Base-by-base conservation (phyloP, 2,797 vertebrate species). In the Anisognathus igniventris region DNA sequence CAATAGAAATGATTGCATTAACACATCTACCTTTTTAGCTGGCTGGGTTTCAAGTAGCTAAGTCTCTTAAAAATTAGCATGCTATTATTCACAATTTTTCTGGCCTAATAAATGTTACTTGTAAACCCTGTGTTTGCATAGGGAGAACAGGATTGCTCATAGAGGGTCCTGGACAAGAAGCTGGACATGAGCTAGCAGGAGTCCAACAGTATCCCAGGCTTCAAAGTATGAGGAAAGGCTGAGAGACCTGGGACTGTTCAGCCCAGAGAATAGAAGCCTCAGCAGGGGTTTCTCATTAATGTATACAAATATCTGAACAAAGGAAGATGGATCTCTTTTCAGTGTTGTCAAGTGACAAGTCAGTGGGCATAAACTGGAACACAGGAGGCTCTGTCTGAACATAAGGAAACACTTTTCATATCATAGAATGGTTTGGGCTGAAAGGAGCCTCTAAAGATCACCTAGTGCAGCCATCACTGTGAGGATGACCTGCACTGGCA, bases 1-100 rank as follows among this genome's bases (percentile, higher is more conserved):
- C 86, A 87, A 73, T 83, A 87, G 80, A 83, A 83, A 89, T 92
- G 28, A 91, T 87, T 90, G 68, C 75, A 54, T 92, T 87, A 85
- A 22, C 45, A 82, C 45, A 4, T 74, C 39, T 50, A 33, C 65
- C 47, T 64, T 74, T 95, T 76, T 61, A 76, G 47, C 23, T 85
- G 60, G 14, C 48, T 87, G 48, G 28, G 39, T 73, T 94, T 91
- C 84, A 79, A 57, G 77, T 6, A 85, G 31, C 9, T 79, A 68
- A 66, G 15, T 86, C 61, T 74, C 39, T 73, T 90, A 65, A 68
- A 91, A 85, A 93, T 93, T 78, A 88, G 51, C 3, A 0, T 40
- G 58, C 39, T 93, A 73, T 90, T 88, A 73, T 91, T 75, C 22
- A 28, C 42, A 44, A 5, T 42, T 79, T 84, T 79, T 89, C 51